These are phyloP conservation scores for Macrosoma leucophasiata DNA, from an alignment of 2,888 invertebrate genomes.

Conservation along the genomic window DNA sequence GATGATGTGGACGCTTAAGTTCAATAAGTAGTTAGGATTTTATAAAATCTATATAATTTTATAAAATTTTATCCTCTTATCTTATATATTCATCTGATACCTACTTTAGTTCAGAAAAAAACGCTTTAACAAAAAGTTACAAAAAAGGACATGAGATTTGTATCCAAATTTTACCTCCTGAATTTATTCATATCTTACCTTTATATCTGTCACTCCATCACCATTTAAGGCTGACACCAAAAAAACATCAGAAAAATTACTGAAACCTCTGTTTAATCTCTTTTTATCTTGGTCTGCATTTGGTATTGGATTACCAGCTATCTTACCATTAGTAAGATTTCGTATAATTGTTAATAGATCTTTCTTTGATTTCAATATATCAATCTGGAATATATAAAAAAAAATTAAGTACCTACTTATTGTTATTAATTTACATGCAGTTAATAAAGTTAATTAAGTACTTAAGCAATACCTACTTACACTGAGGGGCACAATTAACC, in stretches of 20 bases:
- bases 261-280: constrained; percentile 43
- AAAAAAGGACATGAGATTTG: too few relatives aligned
- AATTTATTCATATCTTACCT: too few relatives aligned
- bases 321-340: constrained; percentile 79
- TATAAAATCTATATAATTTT: too few relatives aligned
- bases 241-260: constrained; percentile 89
- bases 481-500: too few relatives aligned
- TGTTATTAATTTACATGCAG: background rate
- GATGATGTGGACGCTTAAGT: too few relatives aligned
- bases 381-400: constrained; percentile 71
- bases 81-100: too few relatives aligned
- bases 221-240: constrained; percentile 91
- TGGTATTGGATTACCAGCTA: constrained; percentile 58
- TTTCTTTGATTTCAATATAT: constrained; percentile 80
- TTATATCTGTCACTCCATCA: constrained; percentile 82
- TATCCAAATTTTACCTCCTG: too few relatives aligned
- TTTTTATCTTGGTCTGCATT: constrained; percentile 34
- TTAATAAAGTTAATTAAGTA: background rate
- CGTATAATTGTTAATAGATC: constrained; percentile 83
- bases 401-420: background rate
- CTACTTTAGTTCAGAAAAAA: too few relatives aligned
- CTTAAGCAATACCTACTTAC: background rate
- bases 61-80: too few relatives aligned
- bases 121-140: too few relatives aligned
- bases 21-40: too few relatives aligned